Conservation (phyloP, 1,140 invertebrate species). For the Drosophila trapezifrons region DNA sequence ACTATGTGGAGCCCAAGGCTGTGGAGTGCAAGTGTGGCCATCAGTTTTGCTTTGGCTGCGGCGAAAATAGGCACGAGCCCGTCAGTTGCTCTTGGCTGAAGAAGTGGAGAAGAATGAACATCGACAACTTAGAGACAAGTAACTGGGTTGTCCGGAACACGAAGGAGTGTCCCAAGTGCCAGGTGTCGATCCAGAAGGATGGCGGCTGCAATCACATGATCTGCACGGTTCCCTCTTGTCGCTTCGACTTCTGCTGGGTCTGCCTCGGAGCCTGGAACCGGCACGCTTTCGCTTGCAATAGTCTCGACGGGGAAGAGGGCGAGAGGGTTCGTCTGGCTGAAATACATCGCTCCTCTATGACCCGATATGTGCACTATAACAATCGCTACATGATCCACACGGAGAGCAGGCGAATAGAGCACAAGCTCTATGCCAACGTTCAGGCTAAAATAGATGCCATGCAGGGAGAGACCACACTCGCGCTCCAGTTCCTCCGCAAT, state of each 20-base stretch:
- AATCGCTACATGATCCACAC: slow-evolving; percentile 99
- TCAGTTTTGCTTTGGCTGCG: slow-evolving; percentile 98
- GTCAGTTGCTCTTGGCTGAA: slow-evolving; percentile 96
- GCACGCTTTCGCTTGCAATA: slow-evolving; percentile 99
- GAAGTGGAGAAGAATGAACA: slow-evolving; percentile 99
- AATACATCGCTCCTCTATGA: slow-evolving; percentile 92
- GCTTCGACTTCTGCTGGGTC: slow-evolving; percentile 99
- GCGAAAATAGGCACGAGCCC: slow-evolving; percentile 99
- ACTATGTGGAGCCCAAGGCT: slow-evolving; percentile 93
- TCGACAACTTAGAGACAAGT: slow-evolving; percentile 99
- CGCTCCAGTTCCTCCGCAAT: slow-evolving; percentile 98
- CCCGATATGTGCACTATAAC: slow-evolving; percentile 95
- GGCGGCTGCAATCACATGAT: slow-evolving; percentile 99
- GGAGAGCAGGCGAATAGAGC: slow-evolving; percentile 98
- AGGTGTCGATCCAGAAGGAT: slow-evolving; percentile 98
- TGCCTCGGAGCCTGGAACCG: slow-evolving; percentile 99
- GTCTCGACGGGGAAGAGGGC: slow-evolving; percentile 98
- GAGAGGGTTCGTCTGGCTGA: slow-evolving; percentile 97
- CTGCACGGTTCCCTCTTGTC: slow-evolving; percentile 99
- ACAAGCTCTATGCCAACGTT: slow-evolving; percentile 95
- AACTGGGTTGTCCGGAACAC: slow-evolving; percentile 99
- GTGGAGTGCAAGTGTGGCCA: slow-evolving; percentile 96
- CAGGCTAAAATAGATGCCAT: slow-evolving; percentile 99
- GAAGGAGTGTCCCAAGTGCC: slow-evolving; percentile 99
- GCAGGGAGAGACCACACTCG: slow-evolving; percentile 99